A percentile compares a stretch with the other conserved stretches of the same genome.
phyloP scores from a whole-genome alignment of 2,888 invertebrate species.

The Pycnomerus fuliginosus region DNA sequence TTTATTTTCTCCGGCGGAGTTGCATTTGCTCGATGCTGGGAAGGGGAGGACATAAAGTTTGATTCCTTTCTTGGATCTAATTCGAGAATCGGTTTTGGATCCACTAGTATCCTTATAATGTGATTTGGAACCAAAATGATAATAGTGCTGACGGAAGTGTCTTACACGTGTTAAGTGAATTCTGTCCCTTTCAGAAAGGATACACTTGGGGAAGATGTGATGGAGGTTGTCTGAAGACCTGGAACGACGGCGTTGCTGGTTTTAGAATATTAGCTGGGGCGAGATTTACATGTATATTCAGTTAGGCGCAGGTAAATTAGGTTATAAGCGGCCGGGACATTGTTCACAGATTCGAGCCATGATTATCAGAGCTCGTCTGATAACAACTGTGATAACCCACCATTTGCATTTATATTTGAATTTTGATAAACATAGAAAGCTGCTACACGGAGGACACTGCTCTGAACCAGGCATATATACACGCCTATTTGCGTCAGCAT shows the following conservation, averaged over 20 bases:
- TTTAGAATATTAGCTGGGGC: conserved; percentile 33
- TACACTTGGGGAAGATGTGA: conserved; percentile 27
- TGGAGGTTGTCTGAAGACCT: conserved; percentile 28
- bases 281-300: conserved; percentile 48
- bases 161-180: conserved; percentile 30
- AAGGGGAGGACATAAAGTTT: too few relatives aligned
- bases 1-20: too few relatives aligned
- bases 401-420: conserved; percentile 50
- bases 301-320: conserved; percentile 50
- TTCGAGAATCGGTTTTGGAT: too few relatives aligned
- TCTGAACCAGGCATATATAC: conserved; percentile 23
- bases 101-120: too few relatives aligned
- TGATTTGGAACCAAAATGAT: too few relatives aligned
- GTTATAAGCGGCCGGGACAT: conserved; percentile 48
- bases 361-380: conserved; percentile 42
- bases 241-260: conserved; percentile 16
- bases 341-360: conserved; percentile 44
- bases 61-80: too few relatives aligned
- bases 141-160: too few relatives aligned
- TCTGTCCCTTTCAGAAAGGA: too few relatives aligned
- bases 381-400: conserved; percentile 44
- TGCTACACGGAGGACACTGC: too few relatives aligned
- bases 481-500: conserved; percentile 22
- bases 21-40: too few relatives aligned
- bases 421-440: conserved; percentile 46